These are phyloP conservation scores for Marmota monax DNA, from an alignment of 2,113 vertebrate species.

Conservation along the genomic window DNA sequence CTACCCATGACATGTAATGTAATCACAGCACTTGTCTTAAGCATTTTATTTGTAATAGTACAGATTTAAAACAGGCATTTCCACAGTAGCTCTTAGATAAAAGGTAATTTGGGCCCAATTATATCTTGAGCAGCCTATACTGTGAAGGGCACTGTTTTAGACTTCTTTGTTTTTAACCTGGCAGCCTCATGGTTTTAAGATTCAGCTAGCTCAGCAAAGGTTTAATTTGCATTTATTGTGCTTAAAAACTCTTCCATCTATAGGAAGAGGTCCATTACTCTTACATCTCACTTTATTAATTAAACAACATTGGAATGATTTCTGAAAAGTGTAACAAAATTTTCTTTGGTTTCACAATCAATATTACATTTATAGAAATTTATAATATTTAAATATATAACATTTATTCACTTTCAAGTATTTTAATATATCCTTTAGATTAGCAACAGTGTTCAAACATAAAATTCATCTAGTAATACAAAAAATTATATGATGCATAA, in stretches of 20 bases:
- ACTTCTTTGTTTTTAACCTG: neutral
- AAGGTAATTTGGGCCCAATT: neutral
- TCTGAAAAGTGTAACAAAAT: neutral
- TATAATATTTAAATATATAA: neutral
- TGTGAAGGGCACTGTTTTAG: neutral
- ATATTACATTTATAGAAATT: neutral
- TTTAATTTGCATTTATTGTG: conserved; percentile 4
- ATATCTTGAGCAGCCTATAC: neutral
- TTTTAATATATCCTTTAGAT: neutral
- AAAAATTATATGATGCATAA: neutral
- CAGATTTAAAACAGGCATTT: neutral
- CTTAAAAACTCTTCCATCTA: neutral
- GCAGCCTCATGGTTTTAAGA: neutral
- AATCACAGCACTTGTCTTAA: neutral
- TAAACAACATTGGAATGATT: conserved; percentile 2
- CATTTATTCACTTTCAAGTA: neutral
- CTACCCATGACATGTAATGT: neutral
- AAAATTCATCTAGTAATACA: too few species aligned
- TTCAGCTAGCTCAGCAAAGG: neutral
- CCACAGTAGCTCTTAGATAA: neutral
- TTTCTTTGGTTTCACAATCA: neutral
- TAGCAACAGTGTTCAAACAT: neutral
- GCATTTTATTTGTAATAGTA: too few species aligned
- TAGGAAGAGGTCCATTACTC: neutral
- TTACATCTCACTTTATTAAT: neutral